phyloP scores from a whole-genome alignment of 2,888 invertebrate species.

The Limenitis camilla region DNA sequence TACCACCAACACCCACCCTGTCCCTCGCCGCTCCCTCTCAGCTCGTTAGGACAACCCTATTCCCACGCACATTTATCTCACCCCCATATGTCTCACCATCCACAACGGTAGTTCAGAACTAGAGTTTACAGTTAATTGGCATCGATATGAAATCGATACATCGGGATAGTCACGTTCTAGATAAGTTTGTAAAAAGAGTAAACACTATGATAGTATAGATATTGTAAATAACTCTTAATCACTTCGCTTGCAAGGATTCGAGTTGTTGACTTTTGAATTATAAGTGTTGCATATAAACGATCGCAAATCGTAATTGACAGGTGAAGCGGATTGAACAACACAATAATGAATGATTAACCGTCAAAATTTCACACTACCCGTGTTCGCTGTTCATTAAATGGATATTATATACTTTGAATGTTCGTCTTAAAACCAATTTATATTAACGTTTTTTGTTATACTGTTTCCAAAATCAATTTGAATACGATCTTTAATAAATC shows the following conservation, averaged over 20 bases:
- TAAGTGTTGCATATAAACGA: conserved; percentile 29
- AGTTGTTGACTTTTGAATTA: conserved; percentile 34
- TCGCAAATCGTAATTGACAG: conserved; percentile 52
- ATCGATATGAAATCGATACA: conserved; percentile 39
- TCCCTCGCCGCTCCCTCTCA: conserved; percentile 82
- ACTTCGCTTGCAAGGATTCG: conserved; percentile 41
- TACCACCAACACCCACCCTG: conserved; percentile 84
- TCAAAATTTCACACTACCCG: conserved; percentile 7
- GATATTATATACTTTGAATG: conserved; percentile 1
- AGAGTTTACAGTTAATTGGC: conserved; percentile 36
- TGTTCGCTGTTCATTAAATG: conserved; percentile 2
- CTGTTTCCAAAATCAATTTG: conserved; percentile 16
- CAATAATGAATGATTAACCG: conserved; percentile 16
- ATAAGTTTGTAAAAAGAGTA: conserved; percentile 48
- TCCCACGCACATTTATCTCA: conserved; percentile 75
- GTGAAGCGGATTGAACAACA: conserved; percentile 32
- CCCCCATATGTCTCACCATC: conserved; percentile 84
- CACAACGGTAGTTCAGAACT: conserved; percentile 82
- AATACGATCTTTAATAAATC: conserved; percentile 44
- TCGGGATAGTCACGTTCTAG: conserved; percentile 64
- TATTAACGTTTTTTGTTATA: conserved; percentile 7
- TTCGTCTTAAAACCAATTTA: conserved; percentile 1
- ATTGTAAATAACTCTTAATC: conserved; percentile 54
- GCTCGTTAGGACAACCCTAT: conserved; percentile 68
- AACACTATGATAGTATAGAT: conserved; percentile 50